Percentiles rank a stretch among this genome's conserved stretches.
phyloP scores from a whole-genome alignment of 2,797 vertebrate species.

The Danio jaintianensis region DNA sequence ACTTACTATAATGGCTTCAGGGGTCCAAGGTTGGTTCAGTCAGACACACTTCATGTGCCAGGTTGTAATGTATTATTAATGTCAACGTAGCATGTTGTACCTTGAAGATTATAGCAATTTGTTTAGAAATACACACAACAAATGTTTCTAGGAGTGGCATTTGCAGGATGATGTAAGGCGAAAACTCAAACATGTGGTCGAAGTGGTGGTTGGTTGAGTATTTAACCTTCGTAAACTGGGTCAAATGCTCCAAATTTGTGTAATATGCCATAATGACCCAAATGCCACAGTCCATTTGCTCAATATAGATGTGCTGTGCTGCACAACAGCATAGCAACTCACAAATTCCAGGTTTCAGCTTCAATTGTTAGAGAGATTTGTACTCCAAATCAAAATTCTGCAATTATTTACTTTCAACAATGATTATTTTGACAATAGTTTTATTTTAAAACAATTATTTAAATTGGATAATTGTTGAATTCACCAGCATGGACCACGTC shows the following conservation, averaged over 20 bases:
- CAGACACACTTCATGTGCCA: neutral
- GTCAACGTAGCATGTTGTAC: slow-evolving; percentile 22
- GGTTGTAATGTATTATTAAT: slow-evolving; percentile 5
- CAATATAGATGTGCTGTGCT: neutral
- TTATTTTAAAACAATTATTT: too few species aligned
- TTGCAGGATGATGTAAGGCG: slow-evolving; percentile 11
- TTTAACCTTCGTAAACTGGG: slow-evolving; percentile 26
- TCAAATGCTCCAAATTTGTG: slow-evolving; percentile 26
- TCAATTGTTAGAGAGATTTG: neutral
- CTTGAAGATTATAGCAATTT: neutral
- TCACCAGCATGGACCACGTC: too few species aligned
- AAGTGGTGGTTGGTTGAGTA: slow-evolving; percentile 5
- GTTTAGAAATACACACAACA: neutral
- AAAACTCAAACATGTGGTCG: slow-evolving; percentile 9
- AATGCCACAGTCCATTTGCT: slow-evolving; percentile 10
- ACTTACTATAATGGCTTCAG: slow-evolving; percentile 34
- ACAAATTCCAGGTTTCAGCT: neutral
- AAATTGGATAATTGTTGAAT: too few species aligned
- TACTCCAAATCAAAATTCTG: too few species aligned
- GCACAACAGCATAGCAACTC: neutral
- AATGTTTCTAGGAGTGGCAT: neutral
- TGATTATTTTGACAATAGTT: too few species aligned
- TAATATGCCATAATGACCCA: slow-evolving; percentile 8
- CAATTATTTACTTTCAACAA: too few species aligned
- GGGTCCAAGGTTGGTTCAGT: slow-evolving; percentile 13